Conservation (phyloP, 2,888 invertebrate species). For the Aricia artaxerxes region DNA sequence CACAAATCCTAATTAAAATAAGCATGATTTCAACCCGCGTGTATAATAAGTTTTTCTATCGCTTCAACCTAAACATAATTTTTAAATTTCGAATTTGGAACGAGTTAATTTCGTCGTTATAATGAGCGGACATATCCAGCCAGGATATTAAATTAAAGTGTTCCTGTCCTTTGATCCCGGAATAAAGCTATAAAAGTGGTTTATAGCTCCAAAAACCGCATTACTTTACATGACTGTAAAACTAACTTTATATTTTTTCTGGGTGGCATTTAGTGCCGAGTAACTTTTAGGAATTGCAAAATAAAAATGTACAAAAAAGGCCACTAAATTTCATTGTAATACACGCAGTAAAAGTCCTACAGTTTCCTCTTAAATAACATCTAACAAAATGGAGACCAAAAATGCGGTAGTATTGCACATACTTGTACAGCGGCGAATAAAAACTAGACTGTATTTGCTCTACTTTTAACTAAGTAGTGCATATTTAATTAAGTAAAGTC, state of each 20-base stretch:
- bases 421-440: background rate
- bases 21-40: background rate
- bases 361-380: background rate
- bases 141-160: conserved; percentile 57
- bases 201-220: background rate
- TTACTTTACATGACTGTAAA: conserved; percentile 12
- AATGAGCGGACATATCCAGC: conserved; percentile 39
- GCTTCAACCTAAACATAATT: background rate
- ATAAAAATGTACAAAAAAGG: background rate
- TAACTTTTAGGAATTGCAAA: background rate
- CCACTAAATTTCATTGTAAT: background rate
- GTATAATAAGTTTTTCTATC: background rate
- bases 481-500: background rate
- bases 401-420: conserved; percentile 13
- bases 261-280: background rate
- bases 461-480: conserved; percentile 15
- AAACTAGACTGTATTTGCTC: background rate
- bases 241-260: conserved; percentile 8
- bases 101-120: conserved; percentile 40
- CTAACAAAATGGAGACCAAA: background rate
- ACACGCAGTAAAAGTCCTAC: background rate
- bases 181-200: conserved; percentile 38
- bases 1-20: background rate
- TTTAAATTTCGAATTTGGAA: conserved; percentile 28
- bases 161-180: conserved; percentile 63